Evolutionary conservation across 1,140 invertebrate genomes (phyloP).

Genomic region (Zaprionus kolodkinae): DNA sequence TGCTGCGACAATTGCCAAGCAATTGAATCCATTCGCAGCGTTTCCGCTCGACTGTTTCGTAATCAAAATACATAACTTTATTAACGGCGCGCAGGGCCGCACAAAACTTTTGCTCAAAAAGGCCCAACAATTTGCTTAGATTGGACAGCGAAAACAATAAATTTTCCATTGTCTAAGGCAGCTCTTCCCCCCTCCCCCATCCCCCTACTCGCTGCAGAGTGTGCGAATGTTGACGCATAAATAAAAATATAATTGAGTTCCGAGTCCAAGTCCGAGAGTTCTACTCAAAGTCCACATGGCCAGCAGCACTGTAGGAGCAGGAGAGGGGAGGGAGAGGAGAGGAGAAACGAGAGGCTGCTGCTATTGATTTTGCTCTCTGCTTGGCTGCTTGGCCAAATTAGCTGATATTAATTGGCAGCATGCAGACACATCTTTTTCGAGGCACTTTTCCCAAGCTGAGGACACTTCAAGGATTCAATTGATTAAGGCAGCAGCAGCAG

Average conservation of each 20-base stretch:
- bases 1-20: conserved; percentile 57
- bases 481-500: conserved; percentile 46
- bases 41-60: conserved; percentile 55
- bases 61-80: conserved; percentile 79
- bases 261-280: neutral
- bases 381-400: conserved; percentile 64
- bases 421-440: conserved; percentile 41
- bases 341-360: neutral
- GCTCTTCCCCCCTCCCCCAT: neutral
- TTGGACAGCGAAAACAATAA: conserved; percentile 68
- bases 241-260: conserved; percentile 79
- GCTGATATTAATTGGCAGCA: conserved; percentile 65
- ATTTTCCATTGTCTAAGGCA: conserved; percentile 66
- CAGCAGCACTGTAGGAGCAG: neutral
- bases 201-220: conserved; percentile 61
- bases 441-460: neutral
- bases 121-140: conserved; percentile 71
- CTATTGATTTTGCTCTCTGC: conserved; percentile 67
- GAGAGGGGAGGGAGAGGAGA: no score
- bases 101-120: conserved; percentile 12
- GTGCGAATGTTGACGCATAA: conserved; percentile 79
- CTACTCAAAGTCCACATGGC: conserved; percentile 26
- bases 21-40: conserved; percentile 69
- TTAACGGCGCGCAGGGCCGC: conserved; percentile 49
- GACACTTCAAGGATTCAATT: conserved; percentile 49